A percentile compares a stretch with the other conserved stretches of the same genome.
phyloP scores from a whole-genome alignment of 2,888 invertebrate species.

The Polydrusus tereticollis region DNA sequence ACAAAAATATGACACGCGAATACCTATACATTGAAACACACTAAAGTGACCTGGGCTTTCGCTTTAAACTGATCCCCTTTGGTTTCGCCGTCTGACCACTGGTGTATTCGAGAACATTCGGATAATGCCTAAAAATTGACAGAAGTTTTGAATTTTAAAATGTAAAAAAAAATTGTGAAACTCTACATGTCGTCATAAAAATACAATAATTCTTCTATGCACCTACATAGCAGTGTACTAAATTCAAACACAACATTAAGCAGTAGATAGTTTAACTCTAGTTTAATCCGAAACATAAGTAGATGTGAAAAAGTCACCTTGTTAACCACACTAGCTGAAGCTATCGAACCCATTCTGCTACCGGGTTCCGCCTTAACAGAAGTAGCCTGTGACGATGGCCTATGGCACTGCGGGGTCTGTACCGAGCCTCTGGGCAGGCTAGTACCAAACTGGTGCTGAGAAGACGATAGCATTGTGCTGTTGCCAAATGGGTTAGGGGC shows the following conservation, averaged over 20 bases:
- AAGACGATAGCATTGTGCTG: conserved; percentile 9
- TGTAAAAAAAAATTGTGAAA: not conserved
- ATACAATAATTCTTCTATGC: too few relatives aligned
- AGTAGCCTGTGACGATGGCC: conserved; percentile 70
- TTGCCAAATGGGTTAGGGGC: conserved; percentile 12
- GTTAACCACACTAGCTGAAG: conserved; percentile 65
- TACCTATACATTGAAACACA: conserved; percentile 28
- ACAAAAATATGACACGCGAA: conserved; percentile 12
- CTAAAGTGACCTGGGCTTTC: conserved; percentile 60
- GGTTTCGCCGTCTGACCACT: conserved; percentile 63
- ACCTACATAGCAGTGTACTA: too few relatives aligned
- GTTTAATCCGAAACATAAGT: too few relatives aligned
- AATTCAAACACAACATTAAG: too few relatives aligned
- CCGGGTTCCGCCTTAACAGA: conserved; percentile 72
- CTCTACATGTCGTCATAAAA: too few relatives aligned
- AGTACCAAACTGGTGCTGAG: conserved; percentile 26
- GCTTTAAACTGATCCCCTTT: conserved; percentile 60
- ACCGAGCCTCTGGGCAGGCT: not conserved
- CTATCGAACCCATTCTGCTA: conserved; percentile 67
- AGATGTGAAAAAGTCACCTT: conserved; percentile 58
- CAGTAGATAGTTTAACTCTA: too few relatives aligned
- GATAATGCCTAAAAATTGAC: conserved; percentile 68
- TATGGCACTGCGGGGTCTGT: conserved; percentile 49
- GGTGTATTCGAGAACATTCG: conserved; percentile 71
- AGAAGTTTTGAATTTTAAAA: not conserved